Conservation (phyloP, 2,888 invertebrate species). For the Phalera bucephala region DNA sequence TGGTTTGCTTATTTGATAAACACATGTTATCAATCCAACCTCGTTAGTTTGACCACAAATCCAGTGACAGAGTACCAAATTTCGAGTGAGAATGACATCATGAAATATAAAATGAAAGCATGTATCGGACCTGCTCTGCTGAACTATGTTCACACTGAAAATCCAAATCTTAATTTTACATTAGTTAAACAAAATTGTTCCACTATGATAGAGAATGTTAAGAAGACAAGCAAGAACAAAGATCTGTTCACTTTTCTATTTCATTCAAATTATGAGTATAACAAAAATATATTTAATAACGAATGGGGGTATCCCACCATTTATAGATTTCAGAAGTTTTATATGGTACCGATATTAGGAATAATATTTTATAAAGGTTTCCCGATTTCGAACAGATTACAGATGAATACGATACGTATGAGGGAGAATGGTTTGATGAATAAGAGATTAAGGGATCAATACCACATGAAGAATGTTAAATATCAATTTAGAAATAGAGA, state of each 20-base stretch:
- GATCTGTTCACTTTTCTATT: constrained; percentile 15
- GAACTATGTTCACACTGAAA: not conserved
- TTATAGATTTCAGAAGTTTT: constrained; percentile 16
- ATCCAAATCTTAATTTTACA: not conserved
- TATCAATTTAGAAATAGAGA: constrained; percentile 8
- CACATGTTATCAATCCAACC: constrained; percentile 43
- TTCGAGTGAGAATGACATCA: constrained; percentile 37
- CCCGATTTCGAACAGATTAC: constrained; percentile 15
- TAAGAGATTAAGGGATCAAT: constrained; percentile 12
- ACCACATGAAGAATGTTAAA: constrained; percentile 8
- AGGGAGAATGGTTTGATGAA: constrained; percentile 20
- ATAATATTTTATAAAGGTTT: constrained; percentile 25
- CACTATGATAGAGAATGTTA: not conserved
- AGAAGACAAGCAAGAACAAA: constrained; percentile 7
- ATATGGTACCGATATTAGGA: constrained; percentile 5
- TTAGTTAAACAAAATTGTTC: not conserved
- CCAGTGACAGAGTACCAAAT: constrained; percentile 46
- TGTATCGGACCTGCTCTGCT: constrained; percentile 33
- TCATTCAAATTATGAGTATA: constrained; percentile 9
- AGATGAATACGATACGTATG: constrained; percentile 11
- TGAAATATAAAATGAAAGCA: constrained; percentile 28
- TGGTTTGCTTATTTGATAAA: constrained; percentile 48
- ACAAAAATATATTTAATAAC: constrained; percentile 15
- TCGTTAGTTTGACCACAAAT: constrained; percentile 44
- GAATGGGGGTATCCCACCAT: constrained; percentile 19